phyloP scores from a whole-genome alignment of 2,113 vertebrate species.

The Toxotes jaculatrix region DNA sequence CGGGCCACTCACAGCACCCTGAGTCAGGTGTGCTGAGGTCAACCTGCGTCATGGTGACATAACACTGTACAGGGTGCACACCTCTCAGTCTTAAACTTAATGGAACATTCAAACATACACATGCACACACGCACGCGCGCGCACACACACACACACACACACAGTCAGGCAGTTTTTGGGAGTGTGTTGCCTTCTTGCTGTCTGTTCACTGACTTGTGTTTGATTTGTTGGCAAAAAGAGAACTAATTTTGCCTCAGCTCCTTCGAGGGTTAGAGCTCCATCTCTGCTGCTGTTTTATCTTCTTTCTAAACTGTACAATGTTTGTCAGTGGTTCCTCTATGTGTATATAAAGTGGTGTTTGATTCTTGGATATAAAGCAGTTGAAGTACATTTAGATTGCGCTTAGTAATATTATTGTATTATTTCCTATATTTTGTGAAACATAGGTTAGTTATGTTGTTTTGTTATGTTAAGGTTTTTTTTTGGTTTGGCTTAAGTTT shows the following conservation, averaged over 20 bases:
- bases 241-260: conserved; percentile 17
- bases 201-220: conserved; percentile 23
- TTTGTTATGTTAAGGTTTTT: too few species aligned
- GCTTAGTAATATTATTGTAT: background rate
- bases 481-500: too few species aligned
- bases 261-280: background rate
- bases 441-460: too few species aligned
- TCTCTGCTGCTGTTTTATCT: background rate
- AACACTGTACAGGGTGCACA: conserved; percentile 8
- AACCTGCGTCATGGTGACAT: conserved; percentile 36
- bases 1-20: conserved; percentile 5
- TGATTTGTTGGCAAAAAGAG: conserved; percentile 11
- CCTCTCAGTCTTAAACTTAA: background rate
- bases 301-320: background rate
- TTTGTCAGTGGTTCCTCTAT: background rate
- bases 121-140: background rate
- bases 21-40: conserved; percentile 50
- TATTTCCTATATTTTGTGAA: background rate
- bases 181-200: conserved; percentile 6
- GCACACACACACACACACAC: too few species aligned
- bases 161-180: background rate
- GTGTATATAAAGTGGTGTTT: background rate
- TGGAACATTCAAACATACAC: background rate
- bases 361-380: too few species aligned
- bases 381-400: background rate